A percentile compares a stretch with the other conserved stretches of the same genome.
phyloP scores from a whole-genome alignment of 2,113 vertebrate genomes.

The Chloropsis hardwickii region DNA sequence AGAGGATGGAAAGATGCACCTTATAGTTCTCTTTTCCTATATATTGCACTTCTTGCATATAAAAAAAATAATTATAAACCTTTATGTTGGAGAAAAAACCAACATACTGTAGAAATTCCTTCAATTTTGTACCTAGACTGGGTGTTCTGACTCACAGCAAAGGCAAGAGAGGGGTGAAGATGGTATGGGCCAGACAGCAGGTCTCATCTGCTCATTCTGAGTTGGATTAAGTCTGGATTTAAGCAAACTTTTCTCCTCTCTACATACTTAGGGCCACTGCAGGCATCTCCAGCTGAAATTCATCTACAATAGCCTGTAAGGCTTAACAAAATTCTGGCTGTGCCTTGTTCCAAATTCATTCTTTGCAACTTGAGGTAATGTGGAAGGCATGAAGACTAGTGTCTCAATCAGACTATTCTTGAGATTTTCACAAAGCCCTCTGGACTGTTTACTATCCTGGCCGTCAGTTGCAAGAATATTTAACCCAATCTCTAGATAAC shows the following conservation, averaged over 20 bases:
- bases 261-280: neutral
- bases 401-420: neutral
- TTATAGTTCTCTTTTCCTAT: neutral
- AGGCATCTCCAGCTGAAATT: neutral
- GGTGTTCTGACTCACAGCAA: neutral
- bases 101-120: neutral
- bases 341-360: neutral
- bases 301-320: neutral
- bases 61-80: neutral
- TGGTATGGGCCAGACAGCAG: neutral
- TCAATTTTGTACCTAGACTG: neutral
- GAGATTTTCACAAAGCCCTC: neutral
- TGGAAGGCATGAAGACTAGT: neutral
- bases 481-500: neutral
- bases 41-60: neutral
- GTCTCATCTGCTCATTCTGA: neutral
- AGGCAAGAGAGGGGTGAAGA: neutral
- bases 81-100: neutral
- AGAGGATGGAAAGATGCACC: neutral
- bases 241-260: neutral
- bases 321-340: neutral
- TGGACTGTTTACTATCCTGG: neutral
- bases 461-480: neutral
- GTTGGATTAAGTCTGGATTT: neutral
- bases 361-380: neutral